Base-by-base conservation (phyloP, 2,113 vertebrate genomes). In the Oryzias celebensis region DNA sequence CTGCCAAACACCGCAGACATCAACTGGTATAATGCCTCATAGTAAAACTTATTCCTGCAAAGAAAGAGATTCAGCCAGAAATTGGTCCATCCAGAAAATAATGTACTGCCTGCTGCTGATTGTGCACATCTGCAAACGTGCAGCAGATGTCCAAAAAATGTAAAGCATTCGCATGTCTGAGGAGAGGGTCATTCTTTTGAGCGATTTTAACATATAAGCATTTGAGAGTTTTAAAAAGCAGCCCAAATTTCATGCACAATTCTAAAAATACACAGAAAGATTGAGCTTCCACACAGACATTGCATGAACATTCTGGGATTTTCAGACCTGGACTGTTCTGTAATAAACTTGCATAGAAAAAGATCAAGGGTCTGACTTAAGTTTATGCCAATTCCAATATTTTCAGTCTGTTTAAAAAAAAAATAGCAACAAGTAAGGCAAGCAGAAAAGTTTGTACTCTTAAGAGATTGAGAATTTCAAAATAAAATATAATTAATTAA, bases 1-100 rank as follows among this genome's bases (percentile, higher is more conserved):
- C 51, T 17, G 62, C 41, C n/a, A 45, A 62, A 59, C 49, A 63
- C 62, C 36, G 42, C 28, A 24, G 58, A 7, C 23, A 45, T 5
- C 1, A 31, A 51, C 47, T 42, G 28, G 47, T 16, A 14, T 15
- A 13, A 44, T 7, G 45, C 49, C 58, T 60, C 58, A 47, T 13
- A 4, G 44, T 50, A 56, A 52, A 23, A 68, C 16, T 54, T 20
- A 44, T 58, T 28, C 26, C 26, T 28, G 26, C 5, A 8, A 36
- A 36, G 68, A 78, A 69, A 59, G 72, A 70, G 55, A 61, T 68
- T 81, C 18, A 6, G 61, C 71, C 81, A 81, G 67, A 68, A 52
- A 58, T 52, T 64, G 54, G 74, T 68, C 64, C 69, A 59, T 68
- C 54, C 71, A 75, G 72, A 16, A 55, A 47, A 52, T 6, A 5